Evolutionary conservation across 2,797 vertebrate genomes (phyloP).

Genomic region (Rallus crepitans): DNA sequence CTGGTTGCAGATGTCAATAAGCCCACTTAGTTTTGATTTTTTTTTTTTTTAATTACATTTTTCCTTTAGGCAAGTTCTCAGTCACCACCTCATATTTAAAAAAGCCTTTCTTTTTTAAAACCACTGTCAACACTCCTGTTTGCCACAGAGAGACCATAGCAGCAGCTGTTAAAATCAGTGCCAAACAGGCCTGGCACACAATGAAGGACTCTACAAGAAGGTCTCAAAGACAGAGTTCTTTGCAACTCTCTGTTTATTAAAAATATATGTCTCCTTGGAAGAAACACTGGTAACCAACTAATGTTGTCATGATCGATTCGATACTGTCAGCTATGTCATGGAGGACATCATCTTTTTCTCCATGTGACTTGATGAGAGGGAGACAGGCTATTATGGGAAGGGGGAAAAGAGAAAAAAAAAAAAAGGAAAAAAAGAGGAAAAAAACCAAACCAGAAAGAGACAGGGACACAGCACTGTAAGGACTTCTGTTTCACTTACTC

Average conservation of each 20-base stretch:
- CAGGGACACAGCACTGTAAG: background rate
- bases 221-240: conserved; percentile 77
- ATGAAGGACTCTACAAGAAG: conserved; percentile 54
- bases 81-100: background rate
- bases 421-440: background rate
- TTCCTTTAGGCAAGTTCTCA: background rate
- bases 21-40: background rate
- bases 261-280: conserved; percentile 88
- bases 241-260: conserved; percentile 86
- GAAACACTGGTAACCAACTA: conserved; percentile 80
- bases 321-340: conserved; percentile 68
- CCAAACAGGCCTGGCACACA: background rate
- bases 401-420: background rate
- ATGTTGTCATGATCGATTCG: conserved; percentile 63
- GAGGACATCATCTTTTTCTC: conserved; percentile 66
- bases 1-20: background rate
- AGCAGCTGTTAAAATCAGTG: background rate
- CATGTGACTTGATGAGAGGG: conserved; percentile 51
- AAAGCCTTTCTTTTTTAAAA: background rate
- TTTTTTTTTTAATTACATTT: background rate
- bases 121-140: background rate
- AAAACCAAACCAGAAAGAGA: background rate
- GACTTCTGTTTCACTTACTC: conserved; percentile 6
- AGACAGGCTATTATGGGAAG: conserved; percentile 23
- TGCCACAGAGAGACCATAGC: background rate